Evolutionary conservation across 1,140 invertebrate genomes (phyloP), one percentile per base, ranked within the genome.

Genomic region (Drosophila orena): DNA sequence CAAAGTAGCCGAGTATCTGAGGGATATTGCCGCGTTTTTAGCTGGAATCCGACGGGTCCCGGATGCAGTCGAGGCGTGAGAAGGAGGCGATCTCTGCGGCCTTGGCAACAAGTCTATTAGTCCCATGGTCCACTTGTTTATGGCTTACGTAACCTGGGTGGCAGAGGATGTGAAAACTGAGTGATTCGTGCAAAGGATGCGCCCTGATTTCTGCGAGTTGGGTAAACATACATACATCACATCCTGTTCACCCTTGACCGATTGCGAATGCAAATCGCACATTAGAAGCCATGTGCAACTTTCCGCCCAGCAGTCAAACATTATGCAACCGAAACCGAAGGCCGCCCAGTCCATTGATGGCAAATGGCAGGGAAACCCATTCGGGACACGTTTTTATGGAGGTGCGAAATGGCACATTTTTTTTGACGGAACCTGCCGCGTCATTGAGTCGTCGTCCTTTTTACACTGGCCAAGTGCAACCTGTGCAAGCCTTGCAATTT

Each of bases 381-480:
- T 74, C 60, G 81, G 47, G 71, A 76, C 68, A 86, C 68, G 68
- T 59, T 84, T 89, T 86, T 89, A 89, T 89, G 80, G 37, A 89
- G 80, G 84, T 89, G 84, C 84, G 85, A 89, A 89, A 90, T 89
- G 69, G 70, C 84, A 89, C 84, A 89, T 89, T 53, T 52, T 52
- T 52, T 69, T 55, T 58, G 56, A 66, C 62, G 70, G 53, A 90
- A 89, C 84, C 84, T 84, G 84, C 84, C 77, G 85, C 80, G 84
- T 89, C 84, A 89, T 89, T 84, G 79, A 83, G 61, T 53, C 59
- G 37, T 38, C 37, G 37, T 38, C 37, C 64, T 59, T 68, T 66
- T 64, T 35, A 40, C 14, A 30, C 30, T 8, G 30, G 7, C 30
- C 3, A 30, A 8, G 30, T 30, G 30, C 30, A 58, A 77, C 81